Evolutionary conservation across 2,797 vertebrate species (phyloP), one percentile per base, ranked within the genome.

Genomic region (Cynopterus sphinx): DNA sequence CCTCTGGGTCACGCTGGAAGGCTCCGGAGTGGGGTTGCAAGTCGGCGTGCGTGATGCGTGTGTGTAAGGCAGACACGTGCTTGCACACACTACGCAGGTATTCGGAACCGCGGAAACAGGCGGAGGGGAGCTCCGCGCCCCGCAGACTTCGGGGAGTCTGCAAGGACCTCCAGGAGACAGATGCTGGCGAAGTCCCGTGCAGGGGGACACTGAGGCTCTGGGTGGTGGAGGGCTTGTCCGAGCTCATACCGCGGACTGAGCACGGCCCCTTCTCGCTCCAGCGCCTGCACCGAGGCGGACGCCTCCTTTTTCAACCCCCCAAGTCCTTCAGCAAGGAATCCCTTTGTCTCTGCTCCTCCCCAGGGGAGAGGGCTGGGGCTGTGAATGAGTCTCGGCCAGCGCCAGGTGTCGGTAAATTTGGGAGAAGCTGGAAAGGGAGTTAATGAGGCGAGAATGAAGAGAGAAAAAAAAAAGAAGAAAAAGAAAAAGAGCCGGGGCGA

Each of bases 391-490:
- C 65, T 63, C 31, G 84, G 83, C n/a, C 67, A 94, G 79, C 39
- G 84, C 97, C 98, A 98, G 98, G 97, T 98, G 98, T 98, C 92
- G 87, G 82, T 97, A 94, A 97, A 89, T 96, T 96, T 97, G 97
- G 97, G 96, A 97, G 97, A 98, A 97, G 95, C 94, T 94, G 96
- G 98, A 97, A 98, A 97, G 95, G 96, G 77, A 98, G 96, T 98
- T 98, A 98, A 98, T 98, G 98, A 98, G 96, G 98, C 98, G 98
- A 96, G 97, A 98, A 98, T 93, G 96, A 97, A 97, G 97, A 88
- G 83, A 36, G 87, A 96, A 87, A 77, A 84, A 82, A 9, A 26
- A 31, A 70, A 95, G 75, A 88, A 91, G 83, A 94, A 96, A 85
- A 86, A 82, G 70, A 96, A 90, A 51, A 24, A 88, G n/a, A 82